A percentile compares a stretch with the other conserved stretches of the same genome.
These are phyloP conservation scores for Litoditis marina DNA, from an alignment of 2,888 invertebrate genomes.

Conservation along the genomic window DNA sequence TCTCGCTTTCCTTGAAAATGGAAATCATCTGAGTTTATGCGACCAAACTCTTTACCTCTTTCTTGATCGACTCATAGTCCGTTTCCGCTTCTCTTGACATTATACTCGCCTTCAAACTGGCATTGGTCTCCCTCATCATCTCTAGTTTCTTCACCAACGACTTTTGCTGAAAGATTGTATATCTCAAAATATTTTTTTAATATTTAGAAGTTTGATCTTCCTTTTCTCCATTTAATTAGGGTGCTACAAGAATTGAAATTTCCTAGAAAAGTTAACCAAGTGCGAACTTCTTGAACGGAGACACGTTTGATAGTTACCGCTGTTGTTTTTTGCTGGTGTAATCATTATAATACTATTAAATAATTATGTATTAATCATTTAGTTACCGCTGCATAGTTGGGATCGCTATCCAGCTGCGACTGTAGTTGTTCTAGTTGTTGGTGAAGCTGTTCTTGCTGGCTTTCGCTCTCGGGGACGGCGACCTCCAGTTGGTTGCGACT, in stretches of 20 bases:
- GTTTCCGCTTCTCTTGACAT: slow-evolving; percentile 28
- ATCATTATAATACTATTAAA: no score
- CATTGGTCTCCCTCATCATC: slow-evolving; percentile 20
- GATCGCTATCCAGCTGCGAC: slow-evolving; percentile 22
- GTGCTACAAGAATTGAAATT: no score
- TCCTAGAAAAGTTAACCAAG: no score
- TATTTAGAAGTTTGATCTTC: background rate
- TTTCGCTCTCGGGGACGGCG: slow-evolving; percentile 18
- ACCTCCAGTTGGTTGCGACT: slow-evolving; percentile 18
- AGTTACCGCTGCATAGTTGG: slow-evolving; percentile 24
- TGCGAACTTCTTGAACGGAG: no score
- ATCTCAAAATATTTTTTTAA: slow-evolving; percentile 2
- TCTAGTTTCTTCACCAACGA: slow-evolving; percentile 26
- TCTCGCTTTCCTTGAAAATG: no score
- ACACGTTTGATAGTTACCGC: no score
- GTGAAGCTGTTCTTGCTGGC: slow-evolving; percentile 25
- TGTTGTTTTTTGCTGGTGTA: background rate
- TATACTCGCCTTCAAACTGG: slow-evolving; percentile 18
- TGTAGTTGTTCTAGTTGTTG: slow-evolving; percentile 12
- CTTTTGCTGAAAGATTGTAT: slow-evolving; percentile 18
- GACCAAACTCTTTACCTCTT: no score
- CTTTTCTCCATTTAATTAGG: no score
- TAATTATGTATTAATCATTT: background rate
- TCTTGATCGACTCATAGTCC: slow-evolving; percentile 37
- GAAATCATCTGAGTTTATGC: no score